These are phyloP conservation scores for Clytia hemisphaerica DNA, from an alignment of 30 jellyfish, hydroid and myxozoan genomes.

Conservation along the genomic window DNA sequence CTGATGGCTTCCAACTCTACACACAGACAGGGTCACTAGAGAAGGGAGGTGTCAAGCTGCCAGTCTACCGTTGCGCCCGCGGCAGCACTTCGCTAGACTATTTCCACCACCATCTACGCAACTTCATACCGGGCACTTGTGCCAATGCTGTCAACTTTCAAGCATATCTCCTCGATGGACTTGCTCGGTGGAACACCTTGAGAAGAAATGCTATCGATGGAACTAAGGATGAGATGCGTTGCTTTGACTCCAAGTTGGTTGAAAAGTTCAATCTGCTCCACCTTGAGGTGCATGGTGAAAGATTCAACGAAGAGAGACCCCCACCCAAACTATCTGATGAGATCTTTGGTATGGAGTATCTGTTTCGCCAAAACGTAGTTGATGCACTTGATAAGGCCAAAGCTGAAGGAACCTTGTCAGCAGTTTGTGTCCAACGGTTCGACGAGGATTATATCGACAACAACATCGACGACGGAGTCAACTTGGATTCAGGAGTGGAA, in stretches of 20 bases:
- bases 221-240: not conserved
- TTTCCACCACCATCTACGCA: conserved; percentile 10
- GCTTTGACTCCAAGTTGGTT: not conserved
- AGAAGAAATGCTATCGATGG: conserved; percentile 22
- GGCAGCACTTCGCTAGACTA: conserved; percentile 43
- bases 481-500: too few relatives aligned
- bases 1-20: conserved; percentile 29
- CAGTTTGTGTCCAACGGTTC: too few relatives aligned
- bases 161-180: conserved; percentile 32
- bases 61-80: conserved; percentile 52
- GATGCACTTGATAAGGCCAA: too few relatives aligned
- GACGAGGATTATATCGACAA: too few relatives aligned
- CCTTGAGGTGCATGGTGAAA: not conserved
- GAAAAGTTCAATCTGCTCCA: conserved; percentile 4
- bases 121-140: conserved; percentile 19
- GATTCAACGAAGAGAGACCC: not conserved
- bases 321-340: conserved; percentile 2
- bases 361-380: conserved; percentile 22
- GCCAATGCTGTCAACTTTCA: conserved; percentile 45
- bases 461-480: too few relatives aligned
- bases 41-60: conserved; percentile 28
- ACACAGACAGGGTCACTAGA: conserved; percentile 12
- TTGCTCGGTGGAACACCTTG: conserved; percentile 25
- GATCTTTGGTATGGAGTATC: conserved; percentile 33
- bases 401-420: too few relatives aligned